Conservation (phyloP, 92 coral and sea anemone species). For the Epizoanthus fatuus region DNA sequence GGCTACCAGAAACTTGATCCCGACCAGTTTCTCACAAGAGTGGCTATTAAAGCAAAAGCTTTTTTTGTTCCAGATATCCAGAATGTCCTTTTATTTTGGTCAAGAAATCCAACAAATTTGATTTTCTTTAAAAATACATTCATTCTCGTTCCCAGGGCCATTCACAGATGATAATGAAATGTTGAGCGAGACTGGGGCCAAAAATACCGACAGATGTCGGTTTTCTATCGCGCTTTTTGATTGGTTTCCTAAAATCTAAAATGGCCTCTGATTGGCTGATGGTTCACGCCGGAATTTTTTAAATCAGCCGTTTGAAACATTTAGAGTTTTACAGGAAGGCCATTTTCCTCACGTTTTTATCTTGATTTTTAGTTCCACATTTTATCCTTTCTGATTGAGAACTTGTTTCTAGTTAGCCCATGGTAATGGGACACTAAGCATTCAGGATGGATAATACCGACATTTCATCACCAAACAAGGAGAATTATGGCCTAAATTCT, state of each 20-base stretch:
- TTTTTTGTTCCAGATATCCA: too few relatives aligned
- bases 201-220: background rate
- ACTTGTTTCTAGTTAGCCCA: background rate
- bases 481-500: constrained; percentile 15
- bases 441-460: constrained; percentile 19
- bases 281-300: constrained; percentile 28
- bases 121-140: too few relatives aligned
- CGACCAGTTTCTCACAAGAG: too few relatives aligned
- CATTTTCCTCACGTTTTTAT: background rate
- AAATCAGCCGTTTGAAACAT: constrained; percentile 42
- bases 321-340: background rate
- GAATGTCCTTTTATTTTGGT: too few relatives aligned
- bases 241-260: constrained; percentile 16
- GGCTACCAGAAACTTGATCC: too few relatives aligned
- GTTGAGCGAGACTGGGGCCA: background rate
- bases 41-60: too few relatives aligned
- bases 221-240: background rate
- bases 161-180: background rate
- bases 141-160: too few relatives aligned
- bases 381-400: background rate
- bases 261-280: constrained; percentile 26
- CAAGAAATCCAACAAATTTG: too few relatives aligned
- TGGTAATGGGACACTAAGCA: background rate
- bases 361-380: background rate
- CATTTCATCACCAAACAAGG: constrained; percentile 36